phyloP scores from a whole-genome alignment of 2,113 vertebrate genomes.

The Steatornis caripensis region DNA sequence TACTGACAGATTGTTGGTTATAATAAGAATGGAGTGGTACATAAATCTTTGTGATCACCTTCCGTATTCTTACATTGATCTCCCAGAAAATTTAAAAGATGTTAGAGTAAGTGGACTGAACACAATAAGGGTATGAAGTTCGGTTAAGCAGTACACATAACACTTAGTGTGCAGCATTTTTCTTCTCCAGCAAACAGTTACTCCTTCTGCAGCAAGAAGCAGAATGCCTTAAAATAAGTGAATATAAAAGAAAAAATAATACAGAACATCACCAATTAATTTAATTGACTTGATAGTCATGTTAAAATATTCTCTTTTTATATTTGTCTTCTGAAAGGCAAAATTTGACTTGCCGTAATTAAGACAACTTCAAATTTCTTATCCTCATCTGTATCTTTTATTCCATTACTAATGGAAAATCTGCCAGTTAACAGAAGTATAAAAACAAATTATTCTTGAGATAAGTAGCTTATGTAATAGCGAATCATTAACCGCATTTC shows the following conservation, averaged over 20 bases:
- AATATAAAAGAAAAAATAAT: not conserved
- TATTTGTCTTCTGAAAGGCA: not conserved
- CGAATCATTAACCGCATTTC: not conserved
- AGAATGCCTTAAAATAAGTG: not conserved
- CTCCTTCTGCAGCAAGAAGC: not conserved
- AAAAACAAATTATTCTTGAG: constrained; percentile 10
- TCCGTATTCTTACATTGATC: not conserved
- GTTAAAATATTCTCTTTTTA: constrained; percentile 2
- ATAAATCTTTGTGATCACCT: not conserved
- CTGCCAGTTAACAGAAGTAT: not conserved
- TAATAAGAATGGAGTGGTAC: not conserved
- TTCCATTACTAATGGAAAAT: not conserved
- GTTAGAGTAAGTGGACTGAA: not conserved
- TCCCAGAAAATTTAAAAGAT: not conserved
- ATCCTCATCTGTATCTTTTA: not conserved
- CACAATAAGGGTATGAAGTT: not conserved
- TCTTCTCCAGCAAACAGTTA: not conserved
- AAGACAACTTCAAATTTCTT: not conserved
- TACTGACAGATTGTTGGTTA: not conserved
- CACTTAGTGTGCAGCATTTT: not conserved
- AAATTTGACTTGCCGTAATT: not conserved
- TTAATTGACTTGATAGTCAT: not conserved
- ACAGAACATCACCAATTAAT: not conserved
- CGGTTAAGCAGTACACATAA: not conserved
- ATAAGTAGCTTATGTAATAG: not conserved